Evolutionary conservation across 2,888 invertebrate species (phyloP).

Genomic region (Zele albiditarsus): DNA sequence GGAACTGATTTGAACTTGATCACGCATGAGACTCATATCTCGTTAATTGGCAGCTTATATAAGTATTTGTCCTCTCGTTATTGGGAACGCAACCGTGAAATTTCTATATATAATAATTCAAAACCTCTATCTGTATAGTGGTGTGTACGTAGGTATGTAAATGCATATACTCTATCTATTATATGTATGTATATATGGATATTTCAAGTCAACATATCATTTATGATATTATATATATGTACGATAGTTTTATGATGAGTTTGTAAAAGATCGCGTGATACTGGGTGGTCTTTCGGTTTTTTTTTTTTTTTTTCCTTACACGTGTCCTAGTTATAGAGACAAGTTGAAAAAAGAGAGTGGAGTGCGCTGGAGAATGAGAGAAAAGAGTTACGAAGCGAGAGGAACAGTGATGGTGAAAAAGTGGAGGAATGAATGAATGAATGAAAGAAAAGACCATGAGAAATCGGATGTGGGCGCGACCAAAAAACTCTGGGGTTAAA

Average conservation of each 20-base stretch:
- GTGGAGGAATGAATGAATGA: slow-evolving; percentile 28
- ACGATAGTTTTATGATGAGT: neutral
- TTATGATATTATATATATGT: neutral
- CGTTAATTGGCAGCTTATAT: slow-evolving; percentile 70
- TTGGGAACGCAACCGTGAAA: neutral
- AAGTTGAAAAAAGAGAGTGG: slow-evolving; percentile 5
- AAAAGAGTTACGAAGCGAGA: neutral
- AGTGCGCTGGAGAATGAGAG: neutral
- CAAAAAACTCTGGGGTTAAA: slow-evolving; percentile 33
- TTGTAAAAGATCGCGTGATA: slow-evolving; percentile 3
- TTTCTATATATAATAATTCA: neutral
- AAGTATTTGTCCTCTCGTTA: neutral
- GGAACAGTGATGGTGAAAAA: slow-evolving; percentile 3
- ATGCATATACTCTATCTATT: too few relatives aligned
- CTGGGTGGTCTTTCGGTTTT: slow-evolving; percentile 35
- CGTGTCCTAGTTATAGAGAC: slow-evolving; percentile 39
- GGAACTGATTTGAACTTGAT: slow-evolving; percentile 68
- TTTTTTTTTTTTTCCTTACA: slow-evolving; percentile 13
- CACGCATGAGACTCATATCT: slow-evolving; percentile 63
- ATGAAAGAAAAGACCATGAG: slow-evolving; percentile 23
- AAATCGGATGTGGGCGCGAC: slow-evolving; percentile 40
- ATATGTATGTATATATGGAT: neutral
- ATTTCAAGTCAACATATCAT: neutral
- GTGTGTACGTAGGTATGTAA: too few relatives aligned
- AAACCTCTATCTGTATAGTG: too few relatives aligned